Evolutionary conservation across 1,140 invertebrate species (phyloP).

Genomic region (Temnothorax nylanderi): DNA sequence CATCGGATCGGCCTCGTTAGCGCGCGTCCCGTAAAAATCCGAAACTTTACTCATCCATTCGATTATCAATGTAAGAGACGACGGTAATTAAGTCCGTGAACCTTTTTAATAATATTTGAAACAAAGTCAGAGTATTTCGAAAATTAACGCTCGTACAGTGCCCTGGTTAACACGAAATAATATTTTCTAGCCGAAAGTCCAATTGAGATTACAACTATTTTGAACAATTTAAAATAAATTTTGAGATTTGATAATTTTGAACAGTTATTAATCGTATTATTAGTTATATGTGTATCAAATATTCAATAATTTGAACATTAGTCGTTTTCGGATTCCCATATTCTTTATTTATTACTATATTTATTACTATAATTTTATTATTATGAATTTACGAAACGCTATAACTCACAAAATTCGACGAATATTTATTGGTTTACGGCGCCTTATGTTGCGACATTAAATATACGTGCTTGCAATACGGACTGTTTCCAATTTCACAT

Average conservation of each 20-base stretch:
- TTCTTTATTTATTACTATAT: neutral
- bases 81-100: neutral
- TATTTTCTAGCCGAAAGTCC: neutral
- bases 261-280: neutral
- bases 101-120: neutral
- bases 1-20: slow-evolving; percentile 61
- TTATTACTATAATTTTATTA: neutral
- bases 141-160: neutral
- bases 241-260: no score
- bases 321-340: neutral
- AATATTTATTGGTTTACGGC: slow-evolving; percentile 9
- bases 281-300: neutral
- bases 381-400: slow-evolving; percentile 3
- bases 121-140: neutral
- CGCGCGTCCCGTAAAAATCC: slow-evolving; percentile 3
- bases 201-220: neutral
- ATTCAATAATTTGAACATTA: slow-evolving; percentile 2
- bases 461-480: slow-evolving; percentile 11
- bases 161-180: neutral
- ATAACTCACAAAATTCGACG: neutral
- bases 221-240: neutral
- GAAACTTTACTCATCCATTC: no score
- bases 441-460: neutral
- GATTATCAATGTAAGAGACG: neutral
- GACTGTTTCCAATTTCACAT: slow-evolving; percentile 25